phyloP scores from a whole-genome alignment of 2,113 vertebrate species.

The Ceyx margarethae region DNA sequence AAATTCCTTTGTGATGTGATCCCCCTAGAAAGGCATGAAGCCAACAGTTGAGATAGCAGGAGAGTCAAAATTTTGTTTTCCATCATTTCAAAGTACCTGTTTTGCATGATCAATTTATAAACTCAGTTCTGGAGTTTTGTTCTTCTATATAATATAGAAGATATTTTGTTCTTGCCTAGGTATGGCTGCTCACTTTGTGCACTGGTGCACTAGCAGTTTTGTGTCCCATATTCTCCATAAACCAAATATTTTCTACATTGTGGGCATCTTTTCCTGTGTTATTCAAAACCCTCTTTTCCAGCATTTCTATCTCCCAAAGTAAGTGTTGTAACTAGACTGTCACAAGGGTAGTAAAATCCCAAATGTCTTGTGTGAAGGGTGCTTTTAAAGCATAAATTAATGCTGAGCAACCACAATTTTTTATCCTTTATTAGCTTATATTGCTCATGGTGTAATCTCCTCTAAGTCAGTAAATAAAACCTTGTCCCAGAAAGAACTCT shows the following conservation, averaged over 20 bases:
- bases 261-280: neutral
- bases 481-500: constrained; percentile 60
- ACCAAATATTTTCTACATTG: neutral
- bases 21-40: neutral
- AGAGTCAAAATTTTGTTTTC: neutral
- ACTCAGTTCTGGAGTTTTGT: neutral
- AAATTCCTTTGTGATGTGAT: neutral
- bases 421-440: neutral
- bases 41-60: neutral
- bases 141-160: accelerated
- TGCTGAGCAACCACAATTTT: neutral
- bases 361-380: neutral
- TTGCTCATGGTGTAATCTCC: constrained; percentile 35
- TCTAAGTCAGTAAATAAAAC: constrained; percentile 71
- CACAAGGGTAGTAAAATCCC: neutral
- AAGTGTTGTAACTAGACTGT: neutral
- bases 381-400: neutral
- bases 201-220: neutral
- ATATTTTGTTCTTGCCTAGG: neutral
- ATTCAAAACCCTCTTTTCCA: neutral
- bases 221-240: neutral
- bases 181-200: neutral
- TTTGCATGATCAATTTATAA: neutral
- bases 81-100: neutral
- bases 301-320: neutral